Evolutionary conservation across 2,113 vertebrate genomes (phyloP).

Genomic region (Hystrix brachyura): DNA sequence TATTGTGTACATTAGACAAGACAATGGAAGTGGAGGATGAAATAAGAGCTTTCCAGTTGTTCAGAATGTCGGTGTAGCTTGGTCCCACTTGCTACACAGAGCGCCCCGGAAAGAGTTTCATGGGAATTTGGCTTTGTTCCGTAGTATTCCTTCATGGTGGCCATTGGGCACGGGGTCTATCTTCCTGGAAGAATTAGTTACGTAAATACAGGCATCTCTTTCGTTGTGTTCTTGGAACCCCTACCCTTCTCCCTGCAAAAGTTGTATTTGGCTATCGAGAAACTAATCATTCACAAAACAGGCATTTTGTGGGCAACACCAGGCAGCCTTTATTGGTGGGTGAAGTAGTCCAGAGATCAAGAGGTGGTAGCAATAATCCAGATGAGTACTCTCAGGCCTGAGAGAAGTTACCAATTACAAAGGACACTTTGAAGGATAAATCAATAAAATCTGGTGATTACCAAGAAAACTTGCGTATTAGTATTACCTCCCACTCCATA

Average conservation of each 20-base stretch:
- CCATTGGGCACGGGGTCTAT: neutral
- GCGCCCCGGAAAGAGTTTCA: constrained; percentile 1
- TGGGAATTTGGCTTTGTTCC: constrained; percentile 20
- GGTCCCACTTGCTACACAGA: neutral
- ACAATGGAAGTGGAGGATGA: neutral
- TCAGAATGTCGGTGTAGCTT: neutral
- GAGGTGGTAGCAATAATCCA: neutral
- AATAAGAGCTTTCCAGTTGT: neutral
- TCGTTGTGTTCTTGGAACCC: neutral
- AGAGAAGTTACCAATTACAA: neutral
- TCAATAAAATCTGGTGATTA: neutral
- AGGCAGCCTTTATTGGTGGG: neutral
- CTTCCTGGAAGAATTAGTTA: neutral
- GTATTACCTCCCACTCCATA: constrained; percentile 24
- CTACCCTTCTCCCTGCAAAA: neutral
- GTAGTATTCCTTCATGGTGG: neutral
- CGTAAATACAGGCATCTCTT: constrained; percentile 23
- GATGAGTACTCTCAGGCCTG: neutral
- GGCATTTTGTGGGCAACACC: constrained; percentile 2
- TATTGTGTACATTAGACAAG: neutral
- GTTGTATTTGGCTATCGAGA: constrained; percentile 18
- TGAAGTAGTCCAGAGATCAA: neutral
- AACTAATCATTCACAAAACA: neutral
- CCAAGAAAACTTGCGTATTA: neutral
- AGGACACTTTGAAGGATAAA: constrained; percentile 27